A percentile compares a stretch with the other conserved stretches of the same genome.
These are phyloP conservation scores for Helobdella robusta DNA, from an alignment of 2,888 invertebrate genomes.

Conservation along the genomic window DNA sequence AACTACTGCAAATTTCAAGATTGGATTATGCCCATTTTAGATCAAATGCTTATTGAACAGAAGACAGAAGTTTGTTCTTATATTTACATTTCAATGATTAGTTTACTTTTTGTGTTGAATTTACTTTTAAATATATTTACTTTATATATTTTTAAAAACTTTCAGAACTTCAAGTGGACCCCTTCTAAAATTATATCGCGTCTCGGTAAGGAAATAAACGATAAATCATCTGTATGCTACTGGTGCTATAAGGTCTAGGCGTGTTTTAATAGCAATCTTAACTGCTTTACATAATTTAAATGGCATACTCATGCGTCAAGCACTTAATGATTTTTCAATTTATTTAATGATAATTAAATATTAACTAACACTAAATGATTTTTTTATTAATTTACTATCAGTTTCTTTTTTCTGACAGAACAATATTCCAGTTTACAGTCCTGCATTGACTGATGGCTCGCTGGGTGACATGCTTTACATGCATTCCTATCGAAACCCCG, in stretches of 20 bases:
- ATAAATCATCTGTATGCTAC: constrained; percentile 84
- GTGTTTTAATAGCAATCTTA: background rate
- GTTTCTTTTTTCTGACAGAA: constrained; percentile 53
- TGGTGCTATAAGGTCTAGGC: constrained; percentile 74
- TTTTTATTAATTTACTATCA: background rate
- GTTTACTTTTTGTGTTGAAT: too few species aligned
- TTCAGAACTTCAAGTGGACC: constrained; percentile 64
- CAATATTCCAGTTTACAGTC: constrained; percentile 92
- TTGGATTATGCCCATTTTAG: constrained; percentile 87
- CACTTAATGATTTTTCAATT: background rate
- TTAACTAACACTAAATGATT: background rate
- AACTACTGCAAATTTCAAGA: constrained; percentile 96
- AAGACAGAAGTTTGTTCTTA: constrained; percentile 53
- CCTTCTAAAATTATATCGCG: constrained; percentile 76
- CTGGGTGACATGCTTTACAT: constrained; percentile 96
- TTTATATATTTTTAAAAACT: background rate
- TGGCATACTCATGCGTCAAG: too few species aligned
- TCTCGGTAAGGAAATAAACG: constrained; percentile 78
- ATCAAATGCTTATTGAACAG: constrained; percentile 81
- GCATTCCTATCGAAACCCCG: constrained; percentile 84
- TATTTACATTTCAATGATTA: too few species aligned
- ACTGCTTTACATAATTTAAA: too few species aligned
- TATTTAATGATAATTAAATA: background rate
- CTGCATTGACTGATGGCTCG: constrained; percentile 93
- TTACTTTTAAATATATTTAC: background rate